These are phyloP conservation scores for Lophura nycthemera DNA, from an alignment of 2,113 vertebrate genomes.

Conservation along the genomic window DNA sequence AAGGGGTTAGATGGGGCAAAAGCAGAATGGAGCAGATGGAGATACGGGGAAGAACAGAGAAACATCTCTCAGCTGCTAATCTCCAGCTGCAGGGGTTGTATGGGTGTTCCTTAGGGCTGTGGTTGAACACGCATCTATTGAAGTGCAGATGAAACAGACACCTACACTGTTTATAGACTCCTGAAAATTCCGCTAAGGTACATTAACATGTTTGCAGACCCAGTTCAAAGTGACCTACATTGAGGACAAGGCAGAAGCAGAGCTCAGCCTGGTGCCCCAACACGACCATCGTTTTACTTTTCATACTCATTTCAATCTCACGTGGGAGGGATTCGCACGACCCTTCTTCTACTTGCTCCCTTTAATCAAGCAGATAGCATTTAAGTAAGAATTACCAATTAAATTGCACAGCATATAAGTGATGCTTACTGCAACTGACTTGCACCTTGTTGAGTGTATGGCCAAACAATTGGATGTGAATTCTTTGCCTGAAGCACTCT, in stretches of 20 bases:
- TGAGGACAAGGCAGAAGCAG: neutral
- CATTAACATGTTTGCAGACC: neutral
- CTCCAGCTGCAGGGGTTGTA: neutral
- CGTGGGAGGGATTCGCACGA: neutral
- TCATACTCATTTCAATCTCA: neutral
- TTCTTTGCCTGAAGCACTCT: neutral
- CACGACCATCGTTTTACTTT: rapidly evolving
- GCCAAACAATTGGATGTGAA: rapidly evolving
- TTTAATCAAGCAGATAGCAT: neutral
- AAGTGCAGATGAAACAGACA: neutral
- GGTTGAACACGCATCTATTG: rapidly evolving
- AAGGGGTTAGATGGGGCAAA: neutral
- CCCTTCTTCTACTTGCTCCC: neutral
- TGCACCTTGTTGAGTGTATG: rapidly evolving
- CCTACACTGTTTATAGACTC: rapidly evolving
- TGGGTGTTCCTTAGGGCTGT: no score
- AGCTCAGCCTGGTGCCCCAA: neutral
- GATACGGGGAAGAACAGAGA: neutral
- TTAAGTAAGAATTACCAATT: neutral
- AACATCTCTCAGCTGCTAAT: neutral
- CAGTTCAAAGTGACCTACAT: rapidly evolving
- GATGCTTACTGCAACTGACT: neutral
- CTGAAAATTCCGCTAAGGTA: neutral
- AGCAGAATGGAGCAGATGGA: neutral
- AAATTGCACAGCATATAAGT: no score